Percentiles rank a stretch among this genome's conserved stretches.
Conservation (phyloP, 1,140 invertebrate genomes). For the Carcinoscorpius rotundicauda region DNA sequence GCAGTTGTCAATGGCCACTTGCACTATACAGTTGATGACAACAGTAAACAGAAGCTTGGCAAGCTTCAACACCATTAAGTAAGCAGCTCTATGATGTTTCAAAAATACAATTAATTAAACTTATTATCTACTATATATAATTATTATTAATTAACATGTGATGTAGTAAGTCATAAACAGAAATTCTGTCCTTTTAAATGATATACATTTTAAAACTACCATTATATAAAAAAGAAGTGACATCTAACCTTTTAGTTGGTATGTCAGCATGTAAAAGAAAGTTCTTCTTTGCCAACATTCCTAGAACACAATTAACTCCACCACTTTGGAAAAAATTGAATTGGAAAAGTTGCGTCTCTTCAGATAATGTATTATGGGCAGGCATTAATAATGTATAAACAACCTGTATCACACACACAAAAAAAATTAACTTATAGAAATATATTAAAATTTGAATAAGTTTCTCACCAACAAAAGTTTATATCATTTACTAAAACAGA, state of each 20-base stretch:
- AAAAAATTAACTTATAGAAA: too few relatives aligned
- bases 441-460: too few relatives aligned
- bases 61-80: conserved; percentile 73
- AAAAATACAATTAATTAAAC: too few relatives aligned
- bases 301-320: conserved; percentile 62
- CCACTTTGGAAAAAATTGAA: conserved; percentile 76
- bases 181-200: too few relatives aligned
- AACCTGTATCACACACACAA: conserved; percentile 26
- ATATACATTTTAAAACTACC: too few relatives aligned
- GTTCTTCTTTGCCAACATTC: conserved; percentile 71
- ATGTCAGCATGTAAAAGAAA: conserved; percentile 70
- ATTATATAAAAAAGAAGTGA: too few relatives aligned
- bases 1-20: conserved; percentile 22
- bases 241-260: conserved; percentile 46
- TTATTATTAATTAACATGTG: too few relatives aligned
- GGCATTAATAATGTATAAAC: conserved; percentile 81
- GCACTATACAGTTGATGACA: conserved; percentile 45
- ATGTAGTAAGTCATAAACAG: too few relatives aligned
- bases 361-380: conserved; percentile 63
- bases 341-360: conserved; percentile 75
- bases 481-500: too few relatives aligned
- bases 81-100: conserved; percentile 46
- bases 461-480: too few relatives aligned
- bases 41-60: conserved; percentile 72
- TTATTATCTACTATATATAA: too few relatives aligned